Conservation (phyloP, 1,140 invertebrate species). For the Gonioctena quinquepunctata region DNA sequence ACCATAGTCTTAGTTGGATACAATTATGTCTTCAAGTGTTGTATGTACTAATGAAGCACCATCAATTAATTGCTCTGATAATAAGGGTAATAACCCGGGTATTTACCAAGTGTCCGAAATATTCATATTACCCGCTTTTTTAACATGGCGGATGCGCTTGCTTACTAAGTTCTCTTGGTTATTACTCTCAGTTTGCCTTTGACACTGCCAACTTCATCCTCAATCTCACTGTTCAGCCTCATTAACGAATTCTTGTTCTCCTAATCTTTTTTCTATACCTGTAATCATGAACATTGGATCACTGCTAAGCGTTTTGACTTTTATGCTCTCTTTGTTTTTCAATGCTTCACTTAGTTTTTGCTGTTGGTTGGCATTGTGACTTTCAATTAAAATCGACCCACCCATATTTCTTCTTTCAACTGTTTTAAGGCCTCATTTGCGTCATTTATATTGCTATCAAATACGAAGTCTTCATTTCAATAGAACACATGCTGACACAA, state of each 20-base stretch:
- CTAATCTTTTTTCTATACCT: conserved; percentile 10
- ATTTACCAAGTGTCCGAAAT: too few relatives aligned
- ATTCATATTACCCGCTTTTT: too few relatives aligned
- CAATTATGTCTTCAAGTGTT: too few relatives aligned
- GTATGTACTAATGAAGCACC: too few relatives aligned
- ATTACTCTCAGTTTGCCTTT: conserved; percentile 3
- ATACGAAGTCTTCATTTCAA: too few relatives aligned
- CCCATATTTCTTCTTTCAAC: background rate
- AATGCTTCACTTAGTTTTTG: background rate
- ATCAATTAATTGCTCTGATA: too few relatives aligned
- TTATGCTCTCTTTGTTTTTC: background rate
- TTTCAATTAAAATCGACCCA: background rate
- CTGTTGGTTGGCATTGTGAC: background rate
- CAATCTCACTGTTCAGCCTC: conserved; percentile 16
- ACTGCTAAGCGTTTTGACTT: background rate
- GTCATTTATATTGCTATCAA: background rate
- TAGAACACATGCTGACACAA: too few relatives aligned
- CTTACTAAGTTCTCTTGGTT: background rate
- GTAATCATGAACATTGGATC: conserved; percentile 23
- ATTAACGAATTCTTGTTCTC: conserved; percentile 20
- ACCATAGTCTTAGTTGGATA: too few relatives aligned
- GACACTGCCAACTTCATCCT: conserved; percentile 1
- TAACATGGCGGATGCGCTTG: too few relatives aligned
- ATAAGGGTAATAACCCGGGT: too few relatives aligned
- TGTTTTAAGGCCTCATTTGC: background rate